Base-by-base conservation (phyloP, 2,888 invertebrate species). In the Cynaeus angustus region DNA sequence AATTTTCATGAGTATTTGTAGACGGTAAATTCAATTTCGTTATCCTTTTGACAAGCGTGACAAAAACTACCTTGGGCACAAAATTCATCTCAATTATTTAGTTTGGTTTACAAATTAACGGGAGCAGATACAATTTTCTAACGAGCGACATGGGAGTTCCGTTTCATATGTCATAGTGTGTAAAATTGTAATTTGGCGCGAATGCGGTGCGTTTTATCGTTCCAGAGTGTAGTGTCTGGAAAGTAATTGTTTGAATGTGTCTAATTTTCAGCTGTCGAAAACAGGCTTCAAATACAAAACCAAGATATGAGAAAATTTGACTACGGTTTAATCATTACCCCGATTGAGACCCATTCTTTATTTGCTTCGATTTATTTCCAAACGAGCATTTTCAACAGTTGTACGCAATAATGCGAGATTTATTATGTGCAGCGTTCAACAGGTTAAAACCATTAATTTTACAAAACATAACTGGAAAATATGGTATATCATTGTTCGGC, bases 381-480 rank as follows among this genome's bases (percentile, higher is more conserved):
- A 62, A 50, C 21, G 37, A 3, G 37, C 26, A 50, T 37, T 58
- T 56, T 58, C 43, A 45, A 43, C 58, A 43, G 43, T 58, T 58
- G 26, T 38, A 43, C 30, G 58, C 48, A 46, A 59, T 59, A 48
- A 14, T 30, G 16, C 16, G 48, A 46, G 46, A 46, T 61, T 61
- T 61, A 61, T 50, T 21, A 61, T 48, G 48, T 53, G 56, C 46
- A 30, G 37, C 61, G 46, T 61, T 59, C 70, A 70, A 70, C 70
- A 70, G 70, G 70, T 70, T 64, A 65, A 30, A 48, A 46, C 70
- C 61, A 70, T 70, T 70, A 66, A 70, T 61, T 70, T 70, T 52
- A 30, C 46, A 70, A 61, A 61, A 66, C 66, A 53, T 52, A 55
- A 41, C 52, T 43, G 59, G 50, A 50, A 45, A 64, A 66, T 59